Evolutionary conservation across 2,888 invertebrate species (phyloP).

Genomic region (Lithophane leautieri): DNA sequence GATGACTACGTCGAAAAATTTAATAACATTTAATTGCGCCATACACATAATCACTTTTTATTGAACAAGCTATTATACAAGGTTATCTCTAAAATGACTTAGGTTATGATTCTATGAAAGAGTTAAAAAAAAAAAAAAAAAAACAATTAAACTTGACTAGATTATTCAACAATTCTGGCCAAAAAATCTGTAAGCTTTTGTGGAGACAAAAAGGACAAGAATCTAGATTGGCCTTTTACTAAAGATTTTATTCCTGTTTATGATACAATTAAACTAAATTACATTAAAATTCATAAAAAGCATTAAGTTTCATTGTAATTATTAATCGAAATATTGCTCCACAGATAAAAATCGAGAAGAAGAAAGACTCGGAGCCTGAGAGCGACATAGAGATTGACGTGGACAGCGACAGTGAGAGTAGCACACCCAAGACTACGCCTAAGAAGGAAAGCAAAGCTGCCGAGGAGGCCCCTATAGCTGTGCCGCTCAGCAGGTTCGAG

Average conservation of each 20-base stretch:
- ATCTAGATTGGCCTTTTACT: background rate
- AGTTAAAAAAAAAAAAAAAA: too few relatives aligned
- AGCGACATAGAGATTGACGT: slow-evolving; percentile 91
- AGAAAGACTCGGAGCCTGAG: slow-evolving; percentile 86
- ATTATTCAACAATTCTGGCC: background rate
- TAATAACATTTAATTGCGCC: too few relatives aligned
- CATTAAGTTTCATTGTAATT: too few relatives aligned
- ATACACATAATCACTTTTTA: too few relatives aligned
- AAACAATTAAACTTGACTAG: background rate
- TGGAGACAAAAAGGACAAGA: background rate
- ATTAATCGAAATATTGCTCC: background rate
- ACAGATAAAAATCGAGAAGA: slow-evolving; percentile 89
- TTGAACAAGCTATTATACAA: too few relatives aligned
- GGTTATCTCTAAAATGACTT: too few relatives aligned
- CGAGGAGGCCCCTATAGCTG: slow-evolving; percentile 78
- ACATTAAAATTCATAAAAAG: background rate
- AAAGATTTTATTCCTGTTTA: background rate
- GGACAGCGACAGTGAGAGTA: slow-evolving; percentile 87
- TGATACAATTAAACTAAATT: background rate
- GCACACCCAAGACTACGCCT: slow-evolving; percentile 53
- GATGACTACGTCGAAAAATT: too few relatives aligned
- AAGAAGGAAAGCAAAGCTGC: slow-evolving; percentile 42
- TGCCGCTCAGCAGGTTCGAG: slow-evolving; percentile 82
- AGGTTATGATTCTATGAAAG: too few relatives aligned
- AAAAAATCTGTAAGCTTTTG: background rate